phyloP scores from a whole-genome alignment of 92 coral and sea anemone genomes.

The Anthopleura xanthogrammica region DNA sequence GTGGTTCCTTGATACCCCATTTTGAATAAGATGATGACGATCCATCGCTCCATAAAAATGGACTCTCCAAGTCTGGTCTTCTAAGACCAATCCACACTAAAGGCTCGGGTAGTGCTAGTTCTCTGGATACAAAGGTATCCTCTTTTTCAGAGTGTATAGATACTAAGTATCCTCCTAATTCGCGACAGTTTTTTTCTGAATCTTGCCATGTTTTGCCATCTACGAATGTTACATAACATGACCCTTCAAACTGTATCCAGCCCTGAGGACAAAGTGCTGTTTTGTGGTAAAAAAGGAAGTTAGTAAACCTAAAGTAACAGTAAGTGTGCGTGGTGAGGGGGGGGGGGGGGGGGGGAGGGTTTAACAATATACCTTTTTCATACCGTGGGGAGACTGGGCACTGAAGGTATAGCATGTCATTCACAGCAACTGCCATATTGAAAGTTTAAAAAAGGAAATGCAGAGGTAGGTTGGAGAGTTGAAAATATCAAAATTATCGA shows the following conservation, averaged over 20 bases:
- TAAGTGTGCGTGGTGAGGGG: too few relatives aligned
- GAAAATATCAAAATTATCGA: too few relatives aligned
- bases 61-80: slow-evolving; percentile 21
- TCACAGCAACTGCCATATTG: too few relatives aligned
- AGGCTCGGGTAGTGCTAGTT: slow-evolving; percentile 56
- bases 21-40: slow-evolving; percentile 39
- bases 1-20: slow-evolving; percentile 51
- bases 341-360: neutral
- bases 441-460: too few relatives aligned
- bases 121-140: slow-evolving; percentile 52
- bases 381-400: too few relatives aligned
- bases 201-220: slow-evolving; percentile 54
- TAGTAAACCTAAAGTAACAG: too few relatives aligned
- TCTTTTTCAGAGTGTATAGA: slow-evolving; percentile 33
- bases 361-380: too few relatives aligned
- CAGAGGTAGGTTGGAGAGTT: too few relatives aligned
- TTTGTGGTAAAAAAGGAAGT: neutral
- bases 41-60: slow-evolving; percentile 61
- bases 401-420: too few relatives aligned
- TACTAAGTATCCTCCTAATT: slow-evolving; percentile 60
- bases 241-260: slow-evolving; percentile 59
- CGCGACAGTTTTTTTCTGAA: slow-evolving; percentile 52
- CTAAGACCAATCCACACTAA: slow-evolving; percentile 69
- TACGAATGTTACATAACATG: slow-evolving; percentile 54
- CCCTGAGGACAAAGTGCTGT: slow-evolving; percentile 69